Percentiles rank a stretch among this genome's conserved stretches.
Conservation (phyloP, 1,140 invertebrate genomes). For the Akabosia matsudoensis region DNA sequence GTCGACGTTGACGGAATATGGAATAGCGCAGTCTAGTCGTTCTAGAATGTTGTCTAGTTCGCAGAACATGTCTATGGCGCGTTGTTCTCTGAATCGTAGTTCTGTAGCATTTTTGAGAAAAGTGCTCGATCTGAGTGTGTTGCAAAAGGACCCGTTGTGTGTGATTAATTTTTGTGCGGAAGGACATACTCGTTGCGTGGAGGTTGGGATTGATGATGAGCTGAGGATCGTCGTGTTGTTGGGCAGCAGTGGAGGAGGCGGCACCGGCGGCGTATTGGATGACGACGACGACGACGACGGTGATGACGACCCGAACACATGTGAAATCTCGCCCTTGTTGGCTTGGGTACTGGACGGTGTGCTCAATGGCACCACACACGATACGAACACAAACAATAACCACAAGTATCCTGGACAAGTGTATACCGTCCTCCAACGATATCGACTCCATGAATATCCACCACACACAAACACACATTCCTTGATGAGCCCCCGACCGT, state of each 20-base stretch:
- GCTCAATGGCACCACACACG: conserved; percentile 14
- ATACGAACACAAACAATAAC: conserved; percentile 4
- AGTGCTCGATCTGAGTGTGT: conserved; percentile 32
- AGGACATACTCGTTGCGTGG: background rate
- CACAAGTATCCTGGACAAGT: background rate
- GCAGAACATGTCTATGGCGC: conserved; percentile 43
- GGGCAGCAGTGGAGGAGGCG: background rate
- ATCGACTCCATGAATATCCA: too few species aligned
- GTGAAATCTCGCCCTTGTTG: background rate
- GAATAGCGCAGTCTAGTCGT: conserved; percentile 42
- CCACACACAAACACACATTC: background rate
- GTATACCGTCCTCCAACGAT: background rate
- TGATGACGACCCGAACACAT: background rate
- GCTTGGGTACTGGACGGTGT: conserved; percentile 16
- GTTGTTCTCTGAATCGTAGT: conserved; percentile 21
- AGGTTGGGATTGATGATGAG: background rate
- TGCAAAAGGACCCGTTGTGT: conserved; percentile 35
- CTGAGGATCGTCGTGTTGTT: too few species aligned
- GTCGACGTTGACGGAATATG: conserved; percentile 41
- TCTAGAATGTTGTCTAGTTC: conserved; percentile 43
- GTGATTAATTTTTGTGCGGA: background rate
- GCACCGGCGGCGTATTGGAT: background rate
- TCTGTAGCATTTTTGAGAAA: conserved; percentile 36
- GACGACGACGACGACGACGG: conserved; percentile 5
- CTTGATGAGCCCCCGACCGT: too few species aligned